Base-by-base conservation (phyloP, 2,888 invertebrate genomes). In the Nephrotoma appendiculata region DNA sequence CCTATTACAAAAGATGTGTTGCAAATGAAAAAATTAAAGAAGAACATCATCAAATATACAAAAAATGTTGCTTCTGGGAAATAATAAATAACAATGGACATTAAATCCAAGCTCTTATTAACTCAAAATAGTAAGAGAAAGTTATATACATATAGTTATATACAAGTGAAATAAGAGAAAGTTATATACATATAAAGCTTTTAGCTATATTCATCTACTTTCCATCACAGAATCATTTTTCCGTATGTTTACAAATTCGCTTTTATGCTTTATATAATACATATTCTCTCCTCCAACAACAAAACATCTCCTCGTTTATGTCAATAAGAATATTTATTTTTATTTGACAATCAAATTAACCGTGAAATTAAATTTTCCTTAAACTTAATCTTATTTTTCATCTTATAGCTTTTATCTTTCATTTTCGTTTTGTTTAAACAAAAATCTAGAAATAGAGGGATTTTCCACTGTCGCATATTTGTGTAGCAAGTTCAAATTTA, bases 301-400 rank as follows among this genome's bases (percentile, higher is more conserved):
- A 9, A 5, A 52, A 57, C 2, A 57, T 48, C 12, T 48, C 1
- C 12, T 48, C 83, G 31, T 83, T 83, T 83, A 83, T 83, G 83
- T 83, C 83, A 41, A 83, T 41, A 41, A 41, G 41, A 41, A 41
- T 41, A 83, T 83, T 83, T 83, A 83, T 83, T 83, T 57, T 83
- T 83, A 83, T 83, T 83, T 83, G 83, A 83, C 41, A 83, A 41
- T 83, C 83, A 83, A 83, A 83, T 83, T 83, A 83, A 83, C 83
- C 83, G 83, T 83, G 83, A 83, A 83, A 83, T 83, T 83, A 83
- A 41, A 83, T 83, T 83, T 57, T 57, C 52, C 15, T 57, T 15
- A n/a, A 57, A 57, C 52, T 57, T 57, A 57, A 57, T 57, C 52
- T 57, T 57, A 57, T 57, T 57, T 57, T 6, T 15, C 52, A 57